Conservation (phyloP, 2,797 vertebrate genomes). For the Sebastes iracundus region DNA sequence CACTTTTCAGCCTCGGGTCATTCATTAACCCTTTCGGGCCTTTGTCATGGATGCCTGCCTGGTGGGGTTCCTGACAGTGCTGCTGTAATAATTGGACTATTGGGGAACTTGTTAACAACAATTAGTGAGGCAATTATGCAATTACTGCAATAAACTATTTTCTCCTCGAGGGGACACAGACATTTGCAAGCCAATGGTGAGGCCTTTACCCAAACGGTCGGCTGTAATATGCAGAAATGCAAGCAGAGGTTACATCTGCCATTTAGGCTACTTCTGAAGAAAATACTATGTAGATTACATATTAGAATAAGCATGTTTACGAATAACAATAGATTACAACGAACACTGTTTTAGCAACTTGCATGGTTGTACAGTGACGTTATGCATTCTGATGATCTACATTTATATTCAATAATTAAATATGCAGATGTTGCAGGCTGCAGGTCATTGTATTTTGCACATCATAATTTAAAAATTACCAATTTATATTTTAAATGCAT, state of each 20-base stretch:
- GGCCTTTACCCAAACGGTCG: constrained; percentile 13
- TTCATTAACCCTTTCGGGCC: constrained; percentile 79
- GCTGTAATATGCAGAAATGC: constrained; percentile 1
- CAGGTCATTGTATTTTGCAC: background rate
- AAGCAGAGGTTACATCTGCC: background rate
- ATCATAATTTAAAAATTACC: background rate
- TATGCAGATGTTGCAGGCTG: background rate
- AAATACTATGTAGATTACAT: background rate
- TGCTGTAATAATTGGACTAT: constrained; percentile 81
- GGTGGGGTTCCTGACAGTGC: constrained; percentile 61
- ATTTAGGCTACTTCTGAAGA: background rate
- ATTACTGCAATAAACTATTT: constrained; percentile 87
- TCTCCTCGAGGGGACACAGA: constrained; percentile 42
- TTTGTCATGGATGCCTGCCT: constrained; percentile 79
- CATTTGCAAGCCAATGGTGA: constrained; percentile 81
- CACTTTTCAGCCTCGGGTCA: constrained; percentile 77
- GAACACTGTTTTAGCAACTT: background rate
- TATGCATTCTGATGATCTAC: background rate
- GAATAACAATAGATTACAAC: background rate
- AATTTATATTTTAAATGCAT: background rate
- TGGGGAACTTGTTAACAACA: constrained; percentile 86
- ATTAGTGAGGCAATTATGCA: constrained; percentile 87
- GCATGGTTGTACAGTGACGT: background rate
- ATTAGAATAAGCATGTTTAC: background rate
- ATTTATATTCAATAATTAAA: background rate